A percentile compares a stretch with the other conserved stretches of the same genome.
These are phyloP conservation scores for Capreolus pygargus DNA, from an alignment of 2,113 vertebrate genomes.

Conservation along the genomic window DNA sequence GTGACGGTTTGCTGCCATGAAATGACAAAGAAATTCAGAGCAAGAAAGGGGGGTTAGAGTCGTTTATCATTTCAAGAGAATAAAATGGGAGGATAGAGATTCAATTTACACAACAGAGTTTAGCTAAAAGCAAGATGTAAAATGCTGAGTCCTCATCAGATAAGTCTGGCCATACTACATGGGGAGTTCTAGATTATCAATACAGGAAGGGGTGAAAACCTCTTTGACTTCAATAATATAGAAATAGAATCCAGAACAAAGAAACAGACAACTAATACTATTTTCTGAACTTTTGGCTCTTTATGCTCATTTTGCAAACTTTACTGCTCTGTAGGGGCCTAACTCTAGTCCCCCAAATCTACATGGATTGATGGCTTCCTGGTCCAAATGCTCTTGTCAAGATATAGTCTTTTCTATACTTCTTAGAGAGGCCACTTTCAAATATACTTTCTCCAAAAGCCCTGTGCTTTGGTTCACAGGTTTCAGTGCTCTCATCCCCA, in stretches of 20 bases:
- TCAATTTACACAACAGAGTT: not conserved
- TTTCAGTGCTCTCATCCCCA: constrained; percentile 4
- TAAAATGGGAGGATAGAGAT: not conserved
- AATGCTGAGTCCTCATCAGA: not conserved
- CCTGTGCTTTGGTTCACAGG: not conserved
- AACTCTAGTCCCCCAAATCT: not conserved
- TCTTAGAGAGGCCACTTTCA: not conserved
- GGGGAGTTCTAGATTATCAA: not conserved
- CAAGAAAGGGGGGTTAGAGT: not conserved
- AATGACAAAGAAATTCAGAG: not conserved
- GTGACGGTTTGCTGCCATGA: not conserved
- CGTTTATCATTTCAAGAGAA: not conserved
- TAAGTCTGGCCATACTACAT: not conserved
- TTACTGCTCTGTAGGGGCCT: not conserved
- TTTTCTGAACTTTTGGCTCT: not conserved
- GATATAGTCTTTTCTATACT: not conserved
- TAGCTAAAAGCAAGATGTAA: not conserved
- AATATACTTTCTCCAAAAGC: constrained; percentile 23
- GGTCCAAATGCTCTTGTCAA: not conserved
- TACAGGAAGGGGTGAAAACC: not conserved
- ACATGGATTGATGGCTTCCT: not conserved
- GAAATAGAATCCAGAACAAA: not conserved
- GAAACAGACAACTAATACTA: not conserved
- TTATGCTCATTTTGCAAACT: not conserved
- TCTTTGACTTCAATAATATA: constrained; percentile 22